Conservation (phyloP, 2,113 vertebrate genomes). For the Otocyon megalotis region DNA sequence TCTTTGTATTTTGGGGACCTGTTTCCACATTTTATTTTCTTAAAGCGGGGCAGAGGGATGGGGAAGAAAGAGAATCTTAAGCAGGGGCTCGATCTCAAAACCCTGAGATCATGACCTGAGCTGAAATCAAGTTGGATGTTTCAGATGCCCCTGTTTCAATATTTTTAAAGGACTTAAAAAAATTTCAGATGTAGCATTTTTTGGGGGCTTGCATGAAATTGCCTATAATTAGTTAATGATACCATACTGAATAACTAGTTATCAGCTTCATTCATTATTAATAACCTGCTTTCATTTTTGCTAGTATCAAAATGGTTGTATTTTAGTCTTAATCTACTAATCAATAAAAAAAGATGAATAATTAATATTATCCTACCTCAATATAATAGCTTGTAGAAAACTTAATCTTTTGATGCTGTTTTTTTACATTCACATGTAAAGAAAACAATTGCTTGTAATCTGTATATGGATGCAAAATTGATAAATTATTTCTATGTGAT, state of each 20-base stretch:
- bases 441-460: constrained; percentile 39
- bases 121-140: background rate
- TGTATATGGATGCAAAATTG: constrained; percentile 12
- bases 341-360: constrained; percentile 74
- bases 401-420: constrained; percentile 56
- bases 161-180: background rate
- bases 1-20: background rate
- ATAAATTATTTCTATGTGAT: constrained; percentile 34
- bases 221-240: constrained; percentile 1
- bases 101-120: background rate
- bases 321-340: constrained; percentile 60
- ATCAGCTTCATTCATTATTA: constrained; percentile 76
- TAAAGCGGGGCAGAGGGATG: background rate
- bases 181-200: background rate
- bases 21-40: background rate
- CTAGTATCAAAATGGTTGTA: constrained; percentile 59
- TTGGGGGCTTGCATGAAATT: constrained; percentile 49
- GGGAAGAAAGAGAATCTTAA: background rate
- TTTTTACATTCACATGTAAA: constrained; percentile 60
- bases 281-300: constrained; percentile 67
- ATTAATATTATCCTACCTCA: constrained; percentile 66
- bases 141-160: background rate
- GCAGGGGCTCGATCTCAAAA: background rate
- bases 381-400: constrained; percentile 46
- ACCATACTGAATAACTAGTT: constrained; percentile 53